Conservation (phyloP, 2,797 vertebrate species). For the Notolabrus celidotus region DNA sequence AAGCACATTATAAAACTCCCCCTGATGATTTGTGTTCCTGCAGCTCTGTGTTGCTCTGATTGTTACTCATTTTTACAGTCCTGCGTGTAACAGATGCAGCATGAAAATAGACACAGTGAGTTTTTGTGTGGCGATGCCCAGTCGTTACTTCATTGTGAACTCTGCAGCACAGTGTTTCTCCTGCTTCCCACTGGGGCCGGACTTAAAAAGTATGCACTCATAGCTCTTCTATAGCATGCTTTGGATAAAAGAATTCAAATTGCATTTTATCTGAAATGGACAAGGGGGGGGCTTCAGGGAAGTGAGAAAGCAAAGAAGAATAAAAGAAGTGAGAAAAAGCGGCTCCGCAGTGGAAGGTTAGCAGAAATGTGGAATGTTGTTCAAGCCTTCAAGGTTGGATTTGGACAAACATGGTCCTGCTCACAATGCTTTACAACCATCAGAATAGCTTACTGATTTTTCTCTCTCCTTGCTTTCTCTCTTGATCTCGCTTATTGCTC, state of each 20-base stretch:
- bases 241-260: slow-evolving; percentile 31
- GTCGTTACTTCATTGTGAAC: slow-evolving; percentile 13
- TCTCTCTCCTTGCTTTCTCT: slow-evolving; percentile 71
- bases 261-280: slow-evolving; percentile 38
- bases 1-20: too few relatives aligned
- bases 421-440: slow-evolving; percentile 56
- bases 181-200: not conserved
- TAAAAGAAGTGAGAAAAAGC: slow-evolving; percentile 22
- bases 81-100: not conserved
- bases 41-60: not conserved
- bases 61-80: slow-evolving; percentile 15
- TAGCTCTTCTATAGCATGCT: slow-evolving; percentile 1
- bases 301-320: slow-evolving; percentile 6
- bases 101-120: not conserved
- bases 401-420: slow-evolving; percentile 60
- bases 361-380: slow-evolving; percentile 36
- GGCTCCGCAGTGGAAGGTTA: slow-evolving; percentile 12
- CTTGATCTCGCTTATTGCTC: slow-evolving; percentile 77
- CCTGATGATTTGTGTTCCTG: not conserved
- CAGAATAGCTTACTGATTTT: slow-evolving; percentile 56
- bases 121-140: slow-evolving; percentile 1
- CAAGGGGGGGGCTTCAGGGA: not conserved
- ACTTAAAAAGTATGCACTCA: slow-evolving; percentile 13
- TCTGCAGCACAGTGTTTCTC: not conserved
- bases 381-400: slow-evolving; percentile 59